Percentiles rank a stretch among this genome's conserved stretches.
Evolutionary conservation across 1,140 invertebrate genomes (phyloP).

Genomic region (Hylaeus anthracinus): DNA sequence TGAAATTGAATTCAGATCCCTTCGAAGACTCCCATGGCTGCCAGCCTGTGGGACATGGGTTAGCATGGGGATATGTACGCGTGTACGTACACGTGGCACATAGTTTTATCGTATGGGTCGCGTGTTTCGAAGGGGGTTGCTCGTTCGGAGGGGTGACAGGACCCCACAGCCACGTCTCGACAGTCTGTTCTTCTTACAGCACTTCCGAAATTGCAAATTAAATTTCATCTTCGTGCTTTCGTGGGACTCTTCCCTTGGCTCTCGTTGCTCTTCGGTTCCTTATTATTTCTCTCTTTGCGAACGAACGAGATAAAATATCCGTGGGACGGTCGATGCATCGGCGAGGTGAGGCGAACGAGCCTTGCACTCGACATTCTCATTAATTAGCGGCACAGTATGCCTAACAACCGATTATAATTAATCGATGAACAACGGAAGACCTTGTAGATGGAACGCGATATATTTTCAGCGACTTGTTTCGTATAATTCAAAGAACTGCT

Average conservation of each 20-base stretch:
- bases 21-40: constrained; percentile 51
- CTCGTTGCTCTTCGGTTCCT: not conserved
- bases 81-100: constrained; percentile 27
- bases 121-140: constrained; percentile 57
- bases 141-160: constrained; percentile 49
- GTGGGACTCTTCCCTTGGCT: constrained; percentile 50
- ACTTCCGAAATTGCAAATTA: constrained; percentile 77
- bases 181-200: constrained; percentile 62
- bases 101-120: constrained; percentile 44
- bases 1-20: constrained; percentile 74
- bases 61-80: constrained; percentile 24
- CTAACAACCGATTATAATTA: constrained; percentile 9
- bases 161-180: constrained; percentile 54
- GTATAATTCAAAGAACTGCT: too few relatives aligned
- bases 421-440: not conserved
- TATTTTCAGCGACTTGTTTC: not conserved
- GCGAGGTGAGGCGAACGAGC: not conserved
- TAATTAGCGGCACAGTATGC: not conserved
- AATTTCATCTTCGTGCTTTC: constrained; percentile 63
- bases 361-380: not conserved
- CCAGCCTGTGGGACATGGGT: constrained; percentile 53
- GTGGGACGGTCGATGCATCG: not conserved
- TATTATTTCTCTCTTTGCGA: not conserved
- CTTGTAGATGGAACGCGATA: not conserved
- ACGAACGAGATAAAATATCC: not conserved